Conservation (phyloP, 2,797 vertebrate species). For the Pogonophryne albipinna region DNA sequence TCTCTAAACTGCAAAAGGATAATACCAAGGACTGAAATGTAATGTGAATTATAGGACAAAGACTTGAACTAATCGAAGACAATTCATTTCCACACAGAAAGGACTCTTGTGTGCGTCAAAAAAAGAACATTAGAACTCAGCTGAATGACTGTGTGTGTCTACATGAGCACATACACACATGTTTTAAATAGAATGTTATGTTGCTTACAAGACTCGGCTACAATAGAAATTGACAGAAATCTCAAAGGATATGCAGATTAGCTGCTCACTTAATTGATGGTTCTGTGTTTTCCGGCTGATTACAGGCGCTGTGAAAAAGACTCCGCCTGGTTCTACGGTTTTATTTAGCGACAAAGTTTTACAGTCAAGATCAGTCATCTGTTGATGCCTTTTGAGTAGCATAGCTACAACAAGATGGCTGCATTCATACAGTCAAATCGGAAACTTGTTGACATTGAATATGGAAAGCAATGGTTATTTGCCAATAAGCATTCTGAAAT, state of each 20-base stretch:
- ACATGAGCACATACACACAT: no score
- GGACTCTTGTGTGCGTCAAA: background rate
- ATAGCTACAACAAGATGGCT: background rate
- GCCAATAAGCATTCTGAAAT: no score
- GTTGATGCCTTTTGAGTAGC: background rate
- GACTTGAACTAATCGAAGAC: slow-evolving; percentile 53
- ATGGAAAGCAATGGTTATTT: background rate
- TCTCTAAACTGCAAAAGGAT: slow-evolving; percentile 57
- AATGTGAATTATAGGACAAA: slow-evolving; percentile 80
- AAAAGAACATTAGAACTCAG: background rate
- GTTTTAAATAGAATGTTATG: no score
- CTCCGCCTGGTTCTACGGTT: background rate
- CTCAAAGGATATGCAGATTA: slow-evolving; percentile 1
- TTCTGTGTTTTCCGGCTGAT: slow-evolving; percentile 22
- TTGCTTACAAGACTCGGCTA: background rate
- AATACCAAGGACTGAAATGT: slow-evolving; percentile 80
- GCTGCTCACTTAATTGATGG: slow-evolving; percentile 24
- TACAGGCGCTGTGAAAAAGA: background rate
- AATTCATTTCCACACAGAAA: slow-evolving; percentile 7
- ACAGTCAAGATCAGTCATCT: background rate
- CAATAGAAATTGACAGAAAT: background rate
- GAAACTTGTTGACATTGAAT: background rate
- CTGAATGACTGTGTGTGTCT: background rate
- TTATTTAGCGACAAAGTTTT: slow-evolving; percentile 7
- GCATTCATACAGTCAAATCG: background rate